Evolutionary conservation across 1,140 invertebrate species (phyloP).

Genomic region (Pogonomyrmex barbatus): DNA sequence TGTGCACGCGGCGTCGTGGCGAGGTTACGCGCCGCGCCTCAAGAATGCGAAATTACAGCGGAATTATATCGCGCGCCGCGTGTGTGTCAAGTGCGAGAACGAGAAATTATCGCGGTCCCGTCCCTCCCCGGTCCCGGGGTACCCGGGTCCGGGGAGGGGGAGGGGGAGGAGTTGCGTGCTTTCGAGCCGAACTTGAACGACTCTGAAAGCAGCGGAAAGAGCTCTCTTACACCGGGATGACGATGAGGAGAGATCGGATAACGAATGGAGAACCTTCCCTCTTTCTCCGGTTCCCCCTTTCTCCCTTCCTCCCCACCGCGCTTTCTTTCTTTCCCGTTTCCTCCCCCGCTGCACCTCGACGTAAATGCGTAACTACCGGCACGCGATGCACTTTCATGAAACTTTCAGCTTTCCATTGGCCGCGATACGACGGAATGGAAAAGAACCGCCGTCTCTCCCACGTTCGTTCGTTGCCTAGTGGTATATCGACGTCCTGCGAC

Average conservation of each 20-base stretch:
- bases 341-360: constrained; percentile 48
- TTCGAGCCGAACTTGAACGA: not conserved
- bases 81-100: not conserved
- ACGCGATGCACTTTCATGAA: constrained; percentile 84
- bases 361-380: constrained; percentile 75
- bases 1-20: not conserved
- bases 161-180: no score
- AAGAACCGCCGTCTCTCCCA: constrained; percentile 74
- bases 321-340: not conserved
- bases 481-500: not conserved
- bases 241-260: not conserved
- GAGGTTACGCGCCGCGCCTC: not conserved
- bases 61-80: not conserved
- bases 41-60: not conserved
- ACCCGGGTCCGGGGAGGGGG: no score
- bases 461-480: constrained; percentile 19
- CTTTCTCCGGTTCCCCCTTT: constrained; percentile 22
- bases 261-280: constrained; percentile 41
- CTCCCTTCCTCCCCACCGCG: not conserved
- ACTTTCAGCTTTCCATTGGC: constrained; percentile 83
- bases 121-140: not conserved
- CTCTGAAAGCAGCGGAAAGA: constrained; percentile 40
- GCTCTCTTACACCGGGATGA: constrained; percentile 20
- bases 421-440: constrained; percentile 70
- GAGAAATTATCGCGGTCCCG: constrained; percentile 8